Conservation (phyloP, 1,140 invertebrate species). For the Dendroctonus valens region DNA sequence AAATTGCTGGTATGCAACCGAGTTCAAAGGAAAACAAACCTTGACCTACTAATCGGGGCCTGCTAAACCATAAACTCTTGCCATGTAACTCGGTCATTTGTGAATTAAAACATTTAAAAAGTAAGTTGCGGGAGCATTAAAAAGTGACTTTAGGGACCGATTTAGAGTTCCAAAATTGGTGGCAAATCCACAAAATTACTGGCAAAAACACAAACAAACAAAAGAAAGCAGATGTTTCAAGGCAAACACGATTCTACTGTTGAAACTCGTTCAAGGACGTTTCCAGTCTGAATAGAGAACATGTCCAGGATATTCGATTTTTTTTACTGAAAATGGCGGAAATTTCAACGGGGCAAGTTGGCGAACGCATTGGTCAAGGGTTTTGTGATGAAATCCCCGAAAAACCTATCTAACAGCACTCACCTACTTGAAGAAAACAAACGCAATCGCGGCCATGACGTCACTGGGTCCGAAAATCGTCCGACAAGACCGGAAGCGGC, state of each 20-base stretch:
- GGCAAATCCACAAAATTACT: background rate
- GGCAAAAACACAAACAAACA: too few species aligned
- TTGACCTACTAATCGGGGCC: background rate
- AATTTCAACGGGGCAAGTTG: conserved; percentile 10
- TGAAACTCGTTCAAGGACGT: conserved; percentile 43
- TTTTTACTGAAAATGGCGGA: conserved; percentile 34
- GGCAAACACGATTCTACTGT: conserved; percentile 29
- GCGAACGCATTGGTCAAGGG: background rate
- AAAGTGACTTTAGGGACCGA: background rate
- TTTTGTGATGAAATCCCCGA: conserved; percentile 1
- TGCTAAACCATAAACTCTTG: background rate
- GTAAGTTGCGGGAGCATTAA: background rate
- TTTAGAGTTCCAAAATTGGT: background rate
- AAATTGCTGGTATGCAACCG: background rate
- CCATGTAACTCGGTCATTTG: background rate
- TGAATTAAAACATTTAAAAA: background rate
- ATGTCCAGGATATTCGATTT: conserved; percentile 7
- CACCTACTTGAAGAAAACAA: conserved; percentile 38
- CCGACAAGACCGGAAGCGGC: conserved; percentile 28
- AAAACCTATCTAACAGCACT: conserved; percentile 19
- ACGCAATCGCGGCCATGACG: conserved; percentile 43
- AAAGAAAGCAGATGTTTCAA: conserved; percentile 32
- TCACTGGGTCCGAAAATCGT: conserved; percentile 37
- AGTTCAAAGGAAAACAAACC: conserved; percentile 7
- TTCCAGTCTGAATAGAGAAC: conserved; percentile 30